phyloP scores from a whole-genome alignment of 2,888 invertebrate genomes.

The Cephonodes hylas region DNA sequence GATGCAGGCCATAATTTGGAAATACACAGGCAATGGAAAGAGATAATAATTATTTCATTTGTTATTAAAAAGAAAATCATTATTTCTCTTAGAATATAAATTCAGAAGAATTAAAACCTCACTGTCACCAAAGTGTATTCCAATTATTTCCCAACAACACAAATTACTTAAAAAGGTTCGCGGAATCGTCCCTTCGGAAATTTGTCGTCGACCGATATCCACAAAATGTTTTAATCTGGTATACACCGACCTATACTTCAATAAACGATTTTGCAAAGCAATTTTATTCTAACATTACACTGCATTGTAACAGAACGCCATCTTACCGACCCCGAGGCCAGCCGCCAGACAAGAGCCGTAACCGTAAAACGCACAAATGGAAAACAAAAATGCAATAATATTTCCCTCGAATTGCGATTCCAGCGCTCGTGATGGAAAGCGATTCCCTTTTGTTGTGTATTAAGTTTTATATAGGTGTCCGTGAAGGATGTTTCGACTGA shows the following conservation, averaged over 20 bases:
- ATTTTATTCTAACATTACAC: conserved; percentile 23
- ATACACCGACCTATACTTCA: not conserved
- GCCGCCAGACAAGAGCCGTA: conserved; percentile 38
- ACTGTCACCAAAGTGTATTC: too few species aligned
- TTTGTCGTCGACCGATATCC: conserved; percentile 6
- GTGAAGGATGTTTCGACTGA: not conserved
- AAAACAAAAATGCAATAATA: conserved; percentile 58
- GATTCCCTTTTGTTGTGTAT: conserved; percentile 30
- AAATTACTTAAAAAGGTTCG: not conserved
- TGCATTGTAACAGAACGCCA: conserved; percentile 31
- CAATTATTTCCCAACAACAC: not conserved
- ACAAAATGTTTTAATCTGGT: conserved; percentile 4
- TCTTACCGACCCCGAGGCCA: conserved; percentile 37
- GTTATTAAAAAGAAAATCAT: too few species aligned
- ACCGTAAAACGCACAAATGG: conserved; percentile 50
- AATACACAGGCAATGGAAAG: too few species aligned
- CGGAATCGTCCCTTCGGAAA: not conserved
- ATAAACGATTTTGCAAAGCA: conserved; percentile 7
- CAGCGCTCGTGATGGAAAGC: conserved; percentile 36
- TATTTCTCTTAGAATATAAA: too few species aligned
- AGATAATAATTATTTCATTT: too few species aligned
- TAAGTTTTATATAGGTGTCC: conserved; percentile 25
- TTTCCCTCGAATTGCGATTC: conserved; percentile 48
- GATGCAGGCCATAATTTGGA: too few species aligned
- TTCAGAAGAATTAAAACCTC: too few species aligned